A percentile compares a stretch with the other conserved stretches of the same genome.
Conservation (phyloP, 2,113 vertebrate genomes). For the Sitta europaea region DNA sequence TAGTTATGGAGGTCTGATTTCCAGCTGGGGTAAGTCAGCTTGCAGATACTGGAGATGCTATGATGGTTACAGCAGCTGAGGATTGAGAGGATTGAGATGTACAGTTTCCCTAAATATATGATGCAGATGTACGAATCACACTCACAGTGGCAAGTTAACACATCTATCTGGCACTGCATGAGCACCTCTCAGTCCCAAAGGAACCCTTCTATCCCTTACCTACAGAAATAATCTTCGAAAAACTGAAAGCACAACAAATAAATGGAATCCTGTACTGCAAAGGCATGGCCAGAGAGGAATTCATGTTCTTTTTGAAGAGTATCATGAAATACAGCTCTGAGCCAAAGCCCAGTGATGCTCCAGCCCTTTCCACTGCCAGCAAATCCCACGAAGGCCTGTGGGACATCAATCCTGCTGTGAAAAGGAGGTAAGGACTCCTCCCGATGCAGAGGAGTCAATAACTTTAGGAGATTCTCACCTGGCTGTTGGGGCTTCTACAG, state of each 20-base stretch:
- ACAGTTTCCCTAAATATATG: not conserved
- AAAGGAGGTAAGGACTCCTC: not conserved
- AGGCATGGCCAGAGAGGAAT: rapidly evolving
- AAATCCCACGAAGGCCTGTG: rapidly evolving
- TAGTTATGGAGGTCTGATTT: not conserved
- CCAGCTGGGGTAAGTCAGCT: not conserved
- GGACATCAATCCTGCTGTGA: not conserved
- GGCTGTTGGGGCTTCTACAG: not conserved
- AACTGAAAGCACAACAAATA: not conserved
- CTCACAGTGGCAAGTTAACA: not conserved
- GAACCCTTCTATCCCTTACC: not conserved
- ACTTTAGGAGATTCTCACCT: not conserved
- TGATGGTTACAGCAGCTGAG: not conserved
- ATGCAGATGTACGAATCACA: not conserved
- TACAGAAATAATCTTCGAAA: not conserved
- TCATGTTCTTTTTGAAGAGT: not conserved
- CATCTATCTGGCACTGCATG: not conserved
- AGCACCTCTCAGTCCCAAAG: not conserved
- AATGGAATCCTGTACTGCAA: not conserved
- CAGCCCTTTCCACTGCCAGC: not conserved
- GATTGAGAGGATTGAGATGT: not conserved
- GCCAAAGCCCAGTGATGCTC: not conserved
- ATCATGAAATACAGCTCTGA: not conserved
- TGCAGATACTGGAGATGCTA: not conserved
- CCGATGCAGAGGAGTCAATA: not conserved